These are phyloP conservation scores for Cynocephalus volans DNA, from an alignment of 2,113 vertebrate genomes.

Conservation along the genomic window DNA sequence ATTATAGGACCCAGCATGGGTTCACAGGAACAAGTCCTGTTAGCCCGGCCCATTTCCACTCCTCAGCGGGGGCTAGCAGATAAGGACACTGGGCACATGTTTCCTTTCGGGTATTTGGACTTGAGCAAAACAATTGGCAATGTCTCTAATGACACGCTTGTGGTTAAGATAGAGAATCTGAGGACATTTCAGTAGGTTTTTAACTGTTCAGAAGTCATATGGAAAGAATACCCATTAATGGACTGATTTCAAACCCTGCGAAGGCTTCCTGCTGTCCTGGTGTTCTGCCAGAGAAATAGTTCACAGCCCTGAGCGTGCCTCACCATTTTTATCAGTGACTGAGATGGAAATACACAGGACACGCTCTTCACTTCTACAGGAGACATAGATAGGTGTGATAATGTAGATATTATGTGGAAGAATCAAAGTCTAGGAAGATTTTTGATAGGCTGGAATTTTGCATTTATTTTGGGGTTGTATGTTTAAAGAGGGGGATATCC, in stretches of 20 bases:
- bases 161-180: neutral
- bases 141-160: neutral
- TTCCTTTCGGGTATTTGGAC: slow-evolving; percentile 47
- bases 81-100: slow-evolving; percentile 33
- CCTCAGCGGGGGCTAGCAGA: slow-evolving; percentile 43
- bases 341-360: neutral
- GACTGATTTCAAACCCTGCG: neutral
- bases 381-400: neutral
- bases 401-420: neutral
- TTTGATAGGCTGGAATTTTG: neutral
- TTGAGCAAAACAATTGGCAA: slow-evolving; percentile 9
- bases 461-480: neutral
- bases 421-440: neutral
- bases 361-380: neutral
- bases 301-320: neutral
- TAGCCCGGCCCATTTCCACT: slow-evolving; percentile 50
- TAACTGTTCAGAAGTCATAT: slow-evolving; percentile 44
- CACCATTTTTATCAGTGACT: neutral
- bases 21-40: neutral
- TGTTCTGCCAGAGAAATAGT: slow-evolving; percentile 1
- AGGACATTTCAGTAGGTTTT: slow-evolving; percentile 4
- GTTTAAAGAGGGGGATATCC: neutral
- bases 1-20: slow-evolving; percentile 60
- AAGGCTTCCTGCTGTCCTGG: neutral
- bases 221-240: slow-evolving; percentile 5